Conservation (phyloP, 2,797 vertebrate species). For the Sarcophilus harrisii region DNA sequence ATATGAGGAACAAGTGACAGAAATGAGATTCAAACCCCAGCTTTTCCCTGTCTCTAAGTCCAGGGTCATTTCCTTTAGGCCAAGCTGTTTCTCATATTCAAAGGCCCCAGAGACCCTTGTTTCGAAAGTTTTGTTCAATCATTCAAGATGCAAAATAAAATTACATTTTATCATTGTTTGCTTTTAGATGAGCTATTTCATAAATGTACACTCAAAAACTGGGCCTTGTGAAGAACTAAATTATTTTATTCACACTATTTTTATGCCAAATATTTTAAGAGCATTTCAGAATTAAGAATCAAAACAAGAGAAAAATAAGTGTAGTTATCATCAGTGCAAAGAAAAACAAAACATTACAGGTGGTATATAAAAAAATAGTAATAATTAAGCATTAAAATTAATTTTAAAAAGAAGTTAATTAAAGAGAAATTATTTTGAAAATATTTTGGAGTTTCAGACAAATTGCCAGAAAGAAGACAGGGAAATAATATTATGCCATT, state of each 20-base stretch:
- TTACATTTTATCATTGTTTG: neutral
- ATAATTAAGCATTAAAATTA: neutral
- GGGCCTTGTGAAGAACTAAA: neutral
- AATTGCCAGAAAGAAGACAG: neutral
- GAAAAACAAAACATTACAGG: neutral
- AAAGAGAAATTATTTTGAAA: neutral
- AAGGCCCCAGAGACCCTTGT: neutral
- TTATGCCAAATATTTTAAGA: neutral
- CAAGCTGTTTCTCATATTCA: neutral
- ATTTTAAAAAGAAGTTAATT: neutral
- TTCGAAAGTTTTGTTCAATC: neutral
- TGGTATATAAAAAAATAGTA: neutral
- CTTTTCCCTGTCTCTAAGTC: neutral
- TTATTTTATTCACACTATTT: neutral
- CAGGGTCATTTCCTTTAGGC: neutral
- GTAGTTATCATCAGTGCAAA: neutral
- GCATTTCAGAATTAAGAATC: neutral
- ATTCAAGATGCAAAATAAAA: neutral
- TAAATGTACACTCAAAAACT: neutral
- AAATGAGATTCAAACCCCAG: neutral
- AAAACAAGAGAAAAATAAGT: neutral
- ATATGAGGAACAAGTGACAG: neutral
- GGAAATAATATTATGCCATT: neutral
- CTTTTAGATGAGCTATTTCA: neutral
- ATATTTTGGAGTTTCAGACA: neutral